Evolutionary conservation across 2,113 vertebrate genomes (phyloP).

Genomic region (Tychaedon coryphoeus): DNA sequence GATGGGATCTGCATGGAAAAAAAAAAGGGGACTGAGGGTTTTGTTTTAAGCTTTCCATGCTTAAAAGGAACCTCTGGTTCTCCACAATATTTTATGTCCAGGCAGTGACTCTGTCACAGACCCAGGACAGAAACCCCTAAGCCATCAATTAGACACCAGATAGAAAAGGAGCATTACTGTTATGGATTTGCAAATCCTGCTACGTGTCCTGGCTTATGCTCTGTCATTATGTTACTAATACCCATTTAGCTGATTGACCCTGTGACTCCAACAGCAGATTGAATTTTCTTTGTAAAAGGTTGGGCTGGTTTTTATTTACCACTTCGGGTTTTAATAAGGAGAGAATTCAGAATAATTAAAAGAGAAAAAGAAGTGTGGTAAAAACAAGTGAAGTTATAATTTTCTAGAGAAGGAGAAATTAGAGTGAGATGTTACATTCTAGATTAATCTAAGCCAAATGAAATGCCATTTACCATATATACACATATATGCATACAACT

Average conservation of each 20-base stretch:
- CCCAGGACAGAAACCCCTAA: neutral
- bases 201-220: neutral
- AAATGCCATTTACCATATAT: neutral
- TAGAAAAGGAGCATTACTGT: neutral
- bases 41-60: neutral
- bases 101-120: neutral
- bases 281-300: neutral
- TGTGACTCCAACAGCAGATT: neutral
- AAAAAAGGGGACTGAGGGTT: neutral
- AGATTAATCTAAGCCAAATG: neutral
- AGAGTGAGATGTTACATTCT: neutral
- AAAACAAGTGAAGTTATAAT: neutral
- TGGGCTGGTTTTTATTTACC: neutral
- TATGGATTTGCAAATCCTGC: neutral
- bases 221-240: neutral
- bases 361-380: neutral
- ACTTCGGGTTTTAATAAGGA: neutral
- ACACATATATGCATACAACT: neutral
- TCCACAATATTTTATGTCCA: accelerated
- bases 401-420: neutral
- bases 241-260: slow-evolving; percentile 9
- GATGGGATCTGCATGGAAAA: too few species aligned
- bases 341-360: neutral
- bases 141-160: neutral
- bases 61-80: neutral